Conservation (phyloP, 2,113 vertebrate species). For the Neodon shergylaensis region DNA sequence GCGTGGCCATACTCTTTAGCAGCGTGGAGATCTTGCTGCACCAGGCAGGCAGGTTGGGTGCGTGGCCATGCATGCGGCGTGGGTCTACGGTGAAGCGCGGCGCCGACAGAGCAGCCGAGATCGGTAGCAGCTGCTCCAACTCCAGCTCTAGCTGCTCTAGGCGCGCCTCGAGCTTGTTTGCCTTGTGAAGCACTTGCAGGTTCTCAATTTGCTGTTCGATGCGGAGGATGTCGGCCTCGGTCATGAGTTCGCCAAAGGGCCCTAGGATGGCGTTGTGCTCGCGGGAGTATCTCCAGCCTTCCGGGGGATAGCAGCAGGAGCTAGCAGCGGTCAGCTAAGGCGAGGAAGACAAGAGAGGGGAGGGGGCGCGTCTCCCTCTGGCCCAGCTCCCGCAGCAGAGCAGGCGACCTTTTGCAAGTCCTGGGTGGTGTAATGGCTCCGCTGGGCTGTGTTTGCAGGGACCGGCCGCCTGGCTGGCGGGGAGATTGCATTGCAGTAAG, state of each 20-base stretch:
- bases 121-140: slow-evolving; percentile 89
- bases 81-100: slow-evolving; percentile 91
- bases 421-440: slow-evolving; percentile 94
- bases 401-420: slow-evolving; percentile 89
- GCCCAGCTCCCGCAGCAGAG: slow-evolving; percentile 82
- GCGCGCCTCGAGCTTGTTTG: slow-evolving; percentile 90
- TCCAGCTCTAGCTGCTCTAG: slow-evolving; percentile 90
- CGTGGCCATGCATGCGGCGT: slow-evolving; percentile 91
- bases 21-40: slow-evolving; percentile 91
- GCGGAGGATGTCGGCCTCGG: slow-evolving; percentile 91
- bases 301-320: slow-evolving; percentile 88
- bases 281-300: slow-evolving; percentile 91
- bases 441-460: background rate
- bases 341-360: slow-evolving; percentile 87
- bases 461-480: background rate
- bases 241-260: slow-evolving; percentile 94
- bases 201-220: slow-evolving; percentile 98
- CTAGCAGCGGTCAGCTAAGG: slow-evolving; percentile 90
- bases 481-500: background rate
- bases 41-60: slow-evolving; percentile 89
- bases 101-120: slow-evolving; percentile 85
- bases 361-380: slow-evolving; percentile 87
- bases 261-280: slow-evolving; percentile 90
- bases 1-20: slow-evolving; percentile 90
- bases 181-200: slow-evolving; percentile 95